Evolutionary conservation across 1,140 invertebrate species (phyloP).

Genomic region (Neodiprion virginianus): DNA sequence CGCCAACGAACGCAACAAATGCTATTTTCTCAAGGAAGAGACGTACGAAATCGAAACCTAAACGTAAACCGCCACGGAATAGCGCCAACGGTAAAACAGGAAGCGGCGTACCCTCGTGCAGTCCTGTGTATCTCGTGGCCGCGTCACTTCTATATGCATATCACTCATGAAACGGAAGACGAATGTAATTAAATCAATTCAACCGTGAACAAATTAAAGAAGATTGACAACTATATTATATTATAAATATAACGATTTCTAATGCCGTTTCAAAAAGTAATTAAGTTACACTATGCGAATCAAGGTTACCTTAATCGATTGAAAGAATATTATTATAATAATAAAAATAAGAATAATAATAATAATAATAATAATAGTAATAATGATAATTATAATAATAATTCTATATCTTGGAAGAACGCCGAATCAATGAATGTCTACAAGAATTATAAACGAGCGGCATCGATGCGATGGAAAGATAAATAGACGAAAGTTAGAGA

Average conservation of each 20-base stretch:
- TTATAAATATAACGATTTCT: not conserved
- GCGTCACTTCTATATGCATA: constrained; percentile 55
- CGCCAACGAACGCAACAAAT: constrained; percentile 67
- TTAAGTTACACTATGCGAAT: not conserved
- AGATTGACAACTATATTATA: not conserved
- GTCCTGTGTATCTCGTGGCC: constrained; percentile 41
- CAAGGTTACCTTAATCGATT: too few relatives aligned
- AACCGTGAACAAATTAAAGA: not conserved
- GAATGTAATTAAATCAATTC: constrained; percentile 28
- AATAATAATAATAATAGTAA: too few relatives aligned
- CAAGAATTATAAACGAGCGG: too few relatives aligned
- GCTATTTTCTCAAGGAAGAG: constrained; percentile 61
- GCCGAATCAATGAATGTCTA: not conserved
- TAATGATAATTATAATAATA: too few relatives aligned
- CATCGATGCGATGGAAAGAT: not conserved
- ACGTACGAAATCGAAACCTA: constrained; percentile 52
- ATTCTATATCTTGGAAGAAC: not conserved
- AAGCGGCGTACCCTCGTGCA: constrained; percentile 42
- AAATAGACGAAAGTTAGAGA: not conserved
- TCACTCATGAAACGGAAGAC: constrained; percentile 50
- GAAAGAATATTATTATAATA: too few relatives aligned
- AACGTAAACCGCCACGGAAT: constrained; percentile 50
- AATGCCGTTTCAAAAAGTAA: not conserved
- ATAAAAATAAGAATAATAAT: too few relatives aligned
- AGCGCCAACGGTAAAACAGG: constrained; percentile 39